These are phyloP conservation scores for Notothenia rossii DNA, from an alignment of 2,113 vertebrate genomes.

Conservation along the genomic window DNA sequence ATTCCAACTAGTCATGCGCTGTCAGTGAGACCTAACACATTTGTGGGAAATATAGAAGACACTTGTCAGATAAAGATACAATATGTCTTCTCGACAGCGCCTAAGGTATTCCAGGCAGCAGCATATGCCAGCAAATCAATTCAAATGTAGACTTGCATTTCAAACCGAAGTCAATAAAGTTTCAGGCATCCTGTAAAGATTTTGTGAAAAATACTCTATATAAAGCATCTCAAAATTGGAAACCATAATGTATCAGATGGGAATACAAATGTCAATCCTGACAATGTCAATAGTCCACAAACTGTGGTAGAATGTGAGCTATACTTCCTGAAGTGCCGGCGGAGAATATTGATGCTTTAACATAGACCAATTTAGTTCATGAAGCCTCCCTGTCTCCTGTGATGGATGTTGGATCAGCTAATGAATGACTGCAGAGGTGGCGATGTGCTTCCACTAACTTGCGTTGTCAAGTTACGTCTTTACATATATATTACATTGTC, in stretches of 20 bases:
- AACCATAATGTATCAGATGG: conserved; percentile 38
- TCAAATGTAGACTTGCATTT: conserved; percentile 66
- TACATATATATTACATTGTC: neutral
- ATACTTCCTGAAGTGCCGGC: neutral
- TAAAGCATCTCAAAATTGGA: conserved; percentile 43
- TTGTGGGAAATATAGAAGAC: conserved; percentile 57
- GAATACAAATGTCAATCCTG: conserved; percentile 43
- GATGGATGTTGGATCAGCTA: conserved; percentile 50
- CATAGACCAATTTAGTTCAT: conserved; percentile 22
- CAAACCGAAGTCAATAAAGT: conserved; percentile 64
- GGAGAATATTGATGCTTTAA: conserved; percentile 29
- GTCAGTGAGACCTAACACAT: conserved; percentile 60
- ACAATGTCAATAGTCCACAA: conserved; percentile 23
- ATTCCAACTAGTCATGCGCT: conserved; percentile 63
- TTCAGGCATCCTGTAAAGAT: conserved; percentile 41
- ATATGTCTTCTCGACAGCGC: conserved; percentile 41
- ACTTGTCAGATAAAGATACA: conserved; percentile 58
- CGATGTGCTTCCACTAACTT: conserved; percentile 45
- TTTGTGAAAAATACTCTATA: conserved; percentile 36
- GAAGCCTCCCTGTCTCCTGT: conserved; percentile 32
- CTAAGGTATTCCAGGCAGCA: conserved; percentile 56
- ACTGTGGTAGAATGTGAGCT: conserved; percentile 2
- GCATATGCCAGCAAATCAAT: conserved; percentile 68
- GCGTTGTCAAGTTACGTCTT: conserved; percentile 3
- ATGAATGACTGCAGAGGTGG: conserved; percentile 28